These are phyloP conservation scores for Semaprochilodus insignis DNA, from an alignment of 2,797 vertebrate genomes.

Conservation along the genomic window DNA sequence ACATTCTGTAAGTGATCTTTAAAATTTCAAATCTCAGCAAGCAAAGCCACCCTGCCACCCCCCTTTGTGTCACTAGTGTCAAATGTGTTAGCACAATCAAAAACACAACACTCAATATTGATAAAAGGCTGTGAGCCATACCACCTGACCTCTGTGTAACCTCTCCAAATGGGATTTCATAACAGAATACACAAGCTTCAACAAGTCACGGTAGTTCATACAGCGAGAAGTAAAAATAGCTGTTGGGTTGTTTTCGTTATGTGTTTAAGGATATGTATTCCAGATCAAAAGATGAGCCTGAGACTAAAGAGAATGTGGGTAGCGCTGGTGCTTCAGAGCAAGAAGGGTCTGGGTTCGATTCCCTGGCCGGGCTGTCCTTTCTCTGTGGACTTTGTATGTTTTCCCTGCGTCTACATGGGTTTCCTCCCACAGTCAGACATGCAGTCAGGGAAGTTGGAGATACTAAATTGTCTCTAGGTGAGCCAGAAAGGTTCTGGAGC, in stretches of 20 bases:
- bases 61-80: conserved; percentile 20
- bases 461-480: no score
- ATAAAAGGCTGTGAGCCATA: conserved; percentile 10
- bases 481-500: no score
- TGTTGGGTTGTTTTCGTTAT: background rate
- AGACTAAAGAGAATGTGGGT: no score
- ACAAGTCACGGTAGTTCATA: background rate
- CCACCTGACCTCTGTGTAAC: conserved; percentile 1
- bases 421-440: no score
- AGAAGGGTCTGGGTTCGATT: no score
- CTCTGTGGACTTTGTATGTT: no score
- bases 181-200: background rate
- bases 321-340: no score
- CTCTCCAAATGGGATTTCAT: conserved; percentile 5
- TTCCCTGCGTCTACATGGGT: no score
- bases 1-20: conserved; percentile 28
- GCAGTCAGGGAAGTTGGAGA: no score
- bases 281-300: no score
- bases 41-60: background rate
- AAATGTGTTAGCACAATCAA: conserved; percentile 15
- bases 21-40: conserved; percentile 14
- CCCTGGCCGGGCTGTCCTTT: no score
- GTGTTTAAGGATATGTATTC: no score
- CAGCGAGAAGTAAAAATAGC: background rate
- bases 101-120: conserved; percentile 21